Conservation (phyloP, 35 echinoderm and acorn worm species). For the Acanthaster planci region DNA sequence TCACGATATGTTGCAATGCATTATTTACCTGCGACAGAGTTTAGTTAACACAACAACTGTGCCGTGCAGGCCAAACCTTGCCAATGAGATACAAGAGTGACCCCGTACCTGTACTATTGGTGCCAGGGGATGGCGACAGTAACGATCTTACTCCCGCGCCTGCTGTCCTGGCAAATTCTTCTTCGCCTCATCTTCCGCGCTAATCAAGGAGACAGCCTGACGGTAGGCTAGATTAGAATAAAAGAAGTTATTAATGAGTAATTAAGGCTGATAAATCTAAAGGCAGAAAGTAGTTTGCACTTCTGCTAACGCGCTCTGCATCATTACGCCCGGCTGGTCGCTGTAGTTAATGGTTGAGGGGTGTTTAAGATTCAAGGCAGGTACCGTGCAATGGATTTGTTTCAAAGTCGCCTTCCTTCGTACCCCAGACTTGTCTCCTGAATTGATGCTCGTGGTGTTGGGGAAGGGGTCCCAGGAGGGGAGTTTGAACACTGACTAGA, state of each 20-base stretch:
- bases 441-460: constrained; percentile 9
- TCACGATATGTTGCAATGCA: background rate
- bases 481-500: background rate
- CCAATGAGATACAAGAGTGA: constrained; percentile 11
- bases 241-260: constrained; percentile 31
- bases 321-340: background rate
- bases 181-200: background rate
- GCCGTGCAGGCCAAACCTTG: background rate
- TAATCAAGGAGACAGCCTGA: constrained; percentile 22
- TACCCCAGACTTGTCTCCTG: background rate
- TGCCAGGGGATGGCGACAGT: background rate
- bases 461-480: background rate
- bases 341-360: background rate
- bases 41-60: constrained; percentile 27
- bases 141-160: background rate
- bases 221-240: constrained; percentile 29
- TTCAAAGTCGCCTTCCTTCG: background rate
- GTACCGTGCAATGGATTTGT: background rate
- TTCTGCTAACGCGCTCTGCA: background rate
- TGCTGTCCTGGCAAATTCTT: background rate
- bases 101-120: constrained; percentile 21
- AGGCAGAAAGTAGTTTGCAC: constrained; percentile 25
- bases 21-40: constrained; percentile 24
- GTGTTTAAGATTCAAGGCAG: constrained; percentile 23
- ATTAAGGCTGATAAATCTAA: constrained; percentile 29